Percentiles rank a stretch among this genome's conserved stretches.
Conservation (phyloP, 2,797 vertebrate species). For the Anabas testudineus region DNA sequence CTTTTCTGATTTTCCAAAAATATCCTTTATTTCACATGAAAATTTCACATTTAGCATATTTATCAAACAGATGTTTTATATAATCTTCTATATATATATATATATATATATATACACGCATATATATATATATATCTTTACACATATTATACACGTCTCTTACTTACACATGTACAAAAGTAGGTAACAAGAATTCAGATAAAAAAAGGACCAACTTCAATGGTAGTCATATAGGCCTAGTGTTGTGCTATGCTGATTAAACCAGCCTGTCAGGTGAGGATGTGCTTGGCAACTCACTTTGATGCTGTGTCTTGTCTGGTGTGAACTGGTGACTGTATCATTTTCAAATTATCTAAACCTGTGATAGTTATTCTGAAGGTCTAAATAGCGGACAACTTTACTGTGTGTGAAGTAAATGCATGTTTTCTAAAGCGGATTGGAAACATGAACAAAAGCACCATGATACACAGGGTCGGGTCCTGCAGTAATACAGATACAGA, state of each 20-base stretch:
- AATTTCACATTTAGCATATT: constrained; percentile 87
- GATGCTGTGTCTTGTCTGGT: constrained; percentile 64
- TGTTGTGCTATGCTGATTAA: constrained; percentile 71
- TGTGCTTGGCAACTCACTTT: constrained; percentile 70
- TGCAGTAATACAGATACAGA: constrained; percentile 23
- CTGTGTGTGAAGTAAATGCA: neutral
- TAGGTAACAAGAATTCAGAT: constrained; percentile 69
- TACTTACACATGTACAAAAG: constrained; percentile 87
- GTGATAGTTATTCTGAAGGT: constrained; percentile 4
- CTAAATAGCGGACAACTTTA: constrained; percentile 14
- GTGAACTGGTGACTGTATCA: constrained; percentile 19
- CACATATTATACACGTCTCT: constrained; percentile 83
- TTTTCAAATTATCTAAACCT: constrained; percentile 32
- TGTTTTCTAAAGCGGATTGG: constrained; percentile 24
- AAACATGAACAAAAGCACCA: constrained; percentile 36
- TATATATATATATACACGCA: constrained; percentile 82
- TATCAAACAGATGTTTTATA: constrained; percentile 84
- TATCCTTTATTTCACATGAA: constrained; percentile 86
- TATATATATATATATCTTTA: constrained; percentile 81
- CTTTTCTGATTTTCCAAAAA: constrained; percentile 82
- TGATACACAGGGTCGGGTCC: constrained; percentile 28
- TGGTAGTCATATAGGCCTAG: constrained; percentile 65
- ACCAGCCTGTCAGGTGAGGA: constrained; percentile 63
- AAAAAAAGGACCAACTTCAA: constrained; percentile 64
- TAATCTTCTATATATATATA: constrained; percentile 85